Conservation (phyloP, 2,888 invertebrate species). For the Drosophila tanythrix region DNA sequence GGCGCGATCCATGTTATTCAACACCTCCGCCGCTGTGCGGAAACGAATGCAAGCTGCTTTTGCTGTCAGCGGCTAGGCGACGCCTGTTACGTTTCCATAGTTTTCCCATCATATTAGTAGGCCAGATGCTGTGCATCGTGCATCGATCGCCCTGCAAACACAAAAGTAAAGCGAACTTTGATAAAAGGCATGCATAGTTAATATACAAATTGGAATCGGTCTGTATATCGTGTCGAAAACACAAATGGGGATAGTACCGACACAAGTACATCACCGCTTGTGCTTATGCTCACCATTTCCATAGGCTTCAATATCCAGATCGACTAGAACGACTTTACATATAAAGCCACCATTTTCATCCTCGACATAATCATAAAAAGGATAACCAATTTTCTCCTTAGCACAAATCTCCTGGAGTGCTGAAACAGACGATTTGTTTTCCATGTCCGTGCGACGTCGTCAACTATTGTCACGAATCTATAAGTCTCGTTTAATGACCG, state of each 20-base stretch:
- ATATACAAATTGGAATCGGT: background rate
- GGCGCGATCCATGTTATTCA: conserved; percentile 69
- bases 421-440: conserved; percentile 82
- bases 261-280: background rate
- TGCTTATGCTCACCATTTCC: conserved; percentile 81
- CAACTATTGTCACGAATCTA: background rate
- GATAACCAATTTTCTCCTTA: conserved; percentile 67
- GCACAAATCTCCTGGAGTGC: conserved; percentile 83
- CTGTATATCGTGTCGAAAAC: background rate
- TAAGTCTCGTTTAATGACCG: background rate
- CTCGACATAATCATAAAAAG: conserved; percentile 76
- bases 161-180: background rate
- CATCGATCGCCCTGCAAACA: conserved; percentile 83
- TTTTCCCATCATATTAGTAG: conserved; percentile 84
- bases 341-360: conserved; percentile 78
- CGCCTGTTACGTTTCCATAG: conserved; percentile 73
- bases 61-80: conserved; percentile 37
- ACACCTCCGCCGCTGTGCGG: conserved; percentile 25
- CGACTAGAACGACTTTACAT: conserved; percentile 77
- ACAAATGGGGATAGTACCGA: background rate
- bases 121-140: conserved; percentile 84
- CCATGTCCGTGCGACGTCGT: conserved; percentile 45
- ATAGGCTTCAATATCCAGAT: conserved; percentile 79
- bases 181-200: background rate
- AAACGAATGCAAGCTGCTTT: conserved; percentile 25